These are phyloP conservation scores for Sylvia atricapilla DNA, from an alignment of 2,113 vertebrate genomes.

Conservation along the genomic window DNA sequence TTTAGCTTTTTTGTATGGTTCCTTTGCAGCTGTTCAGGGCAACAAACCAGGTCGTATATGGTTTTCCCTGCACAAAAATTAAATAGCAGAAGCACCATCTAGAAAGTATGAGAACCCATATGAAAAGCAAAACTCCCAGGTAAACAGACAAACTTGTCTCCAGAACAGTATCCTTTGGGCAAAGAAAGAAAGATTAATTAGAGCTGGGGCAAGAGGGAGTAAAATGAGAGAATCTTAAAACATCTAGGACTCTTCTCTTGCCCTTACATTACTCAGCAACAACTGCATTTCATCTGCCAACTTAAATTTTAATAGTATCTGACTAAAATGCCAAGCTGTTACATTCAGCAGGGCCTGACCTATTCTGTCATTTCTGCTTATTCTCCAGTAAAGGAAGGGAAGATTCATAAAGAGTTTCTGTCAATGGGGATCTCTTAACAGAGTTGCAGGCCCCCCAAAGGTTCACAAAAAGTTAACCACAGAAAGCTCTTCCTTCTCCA, in stretches of 20 bases:
- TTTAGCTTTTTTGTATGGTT: background rate
- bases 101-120: background rate
- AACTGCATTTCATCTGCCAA: constrained; percentile 27
- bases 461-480: constrained; percentile 27
- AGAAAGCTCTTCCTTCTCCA: background rate
- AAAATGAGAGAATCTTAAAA: background rate
- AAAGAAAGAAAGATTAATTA: background rate
- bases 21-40: background rate
- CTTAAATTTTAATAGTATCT: constrained; percentile 14
- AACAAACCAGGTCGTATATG: background rate
- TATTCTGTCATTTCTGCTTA: background rate
- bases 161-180: background rate
- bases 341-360: constrained; percentile 3
- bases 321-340: constrained; percentile 26
- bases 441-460: background rate
- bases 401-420: background rate
- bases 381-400: background rate
- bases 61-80: background rate
- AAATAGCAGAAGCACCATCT: background rate
- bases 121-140: background rate
- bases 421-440: background rate
- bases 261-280: background rate
- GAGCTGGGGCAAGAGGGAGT: background rate
- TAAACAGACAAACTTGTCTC: background rate
- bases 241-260: background rate